These are phyloP conservation scores for Ormyrus labotus DNA, from an alignment of 2,888 invertebrate genomes.

Conservation along the genomic window DNA sequence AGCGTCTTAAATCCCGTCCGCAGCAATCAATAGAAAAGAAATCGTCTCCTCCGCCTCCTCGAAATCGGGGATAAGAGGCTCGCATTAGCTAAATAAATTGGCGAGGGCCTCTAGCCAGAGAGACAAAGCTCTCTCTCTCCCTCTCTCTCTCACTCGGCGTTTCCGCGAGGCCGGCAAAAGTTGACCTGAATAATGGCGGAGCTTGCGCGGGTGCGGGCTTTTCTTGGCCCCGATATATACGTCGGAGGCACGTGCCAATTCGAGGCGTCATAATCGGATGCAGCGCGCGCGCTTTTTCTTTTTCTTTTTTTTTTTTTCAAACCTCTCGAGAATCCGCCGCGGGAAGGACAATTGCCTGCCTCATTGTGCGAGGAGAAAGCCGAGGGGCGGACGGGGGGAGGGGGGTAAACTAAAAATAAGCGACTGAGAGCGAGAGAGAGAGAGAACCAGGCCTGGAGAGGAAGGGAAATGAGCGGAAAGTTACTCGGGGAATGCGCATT, in stretches of 20 bases:
- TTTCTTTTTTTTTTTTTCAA: not conserved
- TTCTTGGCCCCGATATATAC: too few relatives aligned
- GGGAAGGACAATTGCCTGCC: conserved; percentile 37
- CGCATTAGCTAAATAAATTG: conserved; percentile 5
- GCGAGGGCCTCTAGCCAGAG: not conserved
- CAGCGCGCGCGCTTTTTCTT: not conserved
- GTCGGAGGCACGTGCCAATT: conserved; percentile 25
- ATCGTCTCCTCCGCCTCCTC: too few relatives aligned
- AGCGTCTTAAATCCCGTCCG: too few relatives aligned
- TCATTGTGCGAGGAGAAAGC: conserved; percentile 26
- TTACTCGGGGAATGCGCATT: not conserved
- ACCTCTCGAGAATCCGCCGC: not conserved
- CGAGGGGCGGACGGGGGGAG: not conserved
- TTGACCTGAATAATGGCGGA: conserved; percentile 63
- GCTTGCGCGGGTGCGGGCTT: conserved; percentile 35
- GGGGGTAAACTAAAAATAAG: conserved; percentile 41
- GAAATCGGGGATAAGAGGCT: too few relatives aligned
- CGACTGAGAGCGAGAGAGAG: conserved; percentile 31
- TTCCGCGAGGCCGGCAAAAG: conserved; percentile 58
- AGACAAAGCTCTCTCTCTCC: not conserved
- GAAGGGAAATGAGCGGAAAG: conserved; percentile 30
- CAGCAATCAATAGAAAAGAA: too few relatives aligned
- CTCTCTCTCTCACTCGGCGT: conserved; percentile 55
- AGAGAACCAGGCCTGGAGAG: not conserved
- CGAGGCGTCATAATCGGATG: conserved; percentile 11